Conservation (phyloP, 1,140 invertebrate genomes). For the Magallana ariakensis region DNA sequence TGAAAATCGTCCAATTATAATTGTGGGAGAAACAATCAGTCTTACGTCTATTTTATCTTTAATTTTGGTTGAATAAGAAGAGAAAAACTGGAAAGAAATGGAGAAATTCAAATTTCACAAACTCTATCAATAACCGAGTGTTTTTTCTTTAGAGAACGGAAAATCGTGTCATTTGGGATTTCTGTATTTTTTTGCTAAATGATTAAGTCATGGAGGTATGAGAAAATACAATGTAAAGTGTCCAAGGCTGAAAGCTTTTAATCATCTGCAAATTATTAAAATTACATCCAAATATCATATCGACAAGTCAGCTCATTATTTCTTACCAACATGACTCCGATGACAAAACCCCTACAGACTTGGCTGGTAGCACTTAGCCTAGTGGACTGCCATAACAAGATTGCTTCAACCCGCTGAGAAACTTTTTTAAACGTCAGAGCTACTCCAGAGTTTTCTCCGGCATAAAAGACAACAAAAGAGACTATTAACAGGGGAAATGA, state of each 20-base stretch:
- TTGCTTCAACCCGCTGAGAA: conserved; percentile 10
- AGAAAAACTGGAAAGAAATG: no score
- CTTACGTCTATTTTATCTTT: no score
- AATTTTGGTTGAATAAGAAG: no score
- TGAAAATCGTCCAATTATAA: conserved; percentile 1
- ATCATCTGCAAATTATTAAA: conserved; percentile 37
- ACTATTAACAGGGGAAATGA: conserved; percentile 31
- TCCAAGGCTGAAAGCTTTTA: conserved; percentile 25
- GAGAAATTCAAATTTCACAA: not conserved
- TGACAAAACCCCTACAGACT: conserved; percentile 20
- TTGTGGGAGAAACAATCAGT: not conserved
- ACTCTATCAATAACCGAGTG: not conserved
- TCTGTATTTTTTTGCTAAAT: not conserved
- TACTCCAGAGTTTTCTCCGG: not conserved
- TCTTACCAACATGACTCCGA: not conserved
- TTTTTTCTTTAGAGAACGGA: not conserved
- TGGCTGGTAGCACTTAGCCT: not conserved
- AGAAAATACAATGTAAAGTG: conserved; percentile 7
- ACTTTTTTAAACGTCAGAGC: conserved; percentile 22
- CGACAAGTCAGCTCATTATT: conserved; percentile 10
- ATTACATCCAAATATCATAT: conserved; percentile 32
- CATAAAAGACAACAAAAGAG: conserved; percentile 18
- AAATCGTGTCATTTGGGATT: not conserved
- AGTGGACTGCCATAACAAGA: conserved; percentile 8
- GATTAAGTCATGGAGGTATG: not conserved